These are phyloP conservation scores for Hyla sarda DNA, from an alignment of 2,113 vertebrate genomes.

Conservation along the genomic window DNA sequence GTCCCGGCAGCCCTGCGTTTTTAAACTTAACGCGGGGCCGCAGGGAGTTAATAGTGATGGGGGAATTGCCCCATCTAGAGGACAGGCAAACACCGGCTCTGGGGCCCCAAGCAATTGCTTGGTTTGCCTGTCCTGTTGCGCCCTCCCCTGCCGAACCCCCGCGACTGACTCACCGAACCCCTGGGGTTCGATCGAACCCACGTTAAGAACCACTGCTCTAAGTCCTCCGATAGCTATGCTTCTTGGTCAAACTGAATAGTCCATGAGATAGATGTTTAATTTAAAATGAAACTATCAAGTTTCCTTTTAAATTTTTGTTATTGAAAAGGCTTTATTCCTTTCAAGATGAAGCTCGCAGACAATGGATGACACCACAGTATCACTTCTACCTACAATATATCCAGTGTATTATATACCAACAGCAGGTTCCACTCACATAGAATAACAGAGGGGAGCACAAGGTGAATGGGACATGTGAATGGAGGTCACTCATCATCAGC, in stretches of 20 bases:
- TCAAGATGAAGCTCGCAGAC: slow-evolving; percentile 49
- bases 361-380: slow-evolving; percentile 44
- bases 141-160: too few species aligned
- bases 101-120: too few species aligned
- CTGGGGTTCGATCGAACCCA: too few species aligned
- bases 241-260: background rate
- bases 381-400: slow-evolving; percentile 57
- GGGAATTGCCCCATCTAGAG: too few species aligned
- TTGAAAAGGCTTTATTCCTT: background rate
- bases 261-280: background rate
- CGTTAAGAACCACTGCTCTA: too few species aligned
- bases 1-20: too few species aligned
- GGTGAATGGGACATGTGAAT: slow-evolving; percentile 42
- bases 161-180: too few species aligned
- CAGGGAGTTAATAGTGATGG: too few species aligned
- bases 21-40: too few species aligned
- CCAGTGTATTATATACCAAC: slow-evolving; percentile 55
- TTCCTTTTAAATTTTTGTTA: background rate
- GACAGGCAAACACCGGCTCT: too few species aligned
- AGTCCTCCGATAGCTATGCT: too few species aligned
- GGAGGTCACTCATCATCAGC: slow-evolving; percentile 50
- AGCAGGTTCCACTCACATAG: slow-evolving; percentile 57
- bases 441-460: slow-evolving; percentile 49
- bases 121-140: too few species aligned
- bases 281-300: background rate